Evolutionary conservation across 2,113 vertebrate species (phyloP).

Genomic region (Xyrauchen texanus): DNA sequence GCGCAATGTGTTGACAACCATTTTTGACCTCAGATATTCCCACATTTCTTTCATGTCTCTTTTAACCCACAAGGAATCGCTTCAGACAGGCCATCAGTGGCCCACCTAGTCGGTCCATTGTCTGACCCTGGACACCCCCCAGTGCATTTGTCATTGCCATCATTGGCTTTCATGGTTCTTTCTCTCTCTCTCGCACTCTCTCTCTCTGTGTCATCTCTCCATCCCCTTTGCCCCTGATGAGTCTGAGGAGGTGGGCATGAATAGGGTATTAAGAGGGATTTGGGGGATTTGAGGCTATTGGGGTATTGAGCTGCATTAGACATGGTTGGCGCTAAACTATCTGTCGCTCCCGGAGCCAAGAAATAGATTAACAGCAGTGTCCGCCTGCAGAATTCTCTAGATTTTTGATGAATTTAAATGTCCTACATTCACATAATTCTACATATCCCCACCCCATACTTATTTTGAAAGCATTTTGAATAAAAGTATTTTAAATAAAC

Average conservation of each 20-base stretch:
- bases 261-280: constrained; percentile 44
- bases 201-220: constrained; percentile 6
- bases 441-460: too few relatives aligned
- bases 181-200: constrained; percentile 23
- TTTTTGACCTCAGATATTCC: constrained; percentile 38
- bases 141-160: constrained; percentile 40
- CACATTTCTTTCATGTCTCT: constrained; percentile 9
- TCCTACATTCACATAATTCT: too few relatives aligned
- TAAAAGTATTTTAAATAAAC: too few relatives aligned
- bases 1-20: background rate
- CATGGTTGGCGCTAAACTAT: constrained; percentile 37
- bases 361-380: background rate
- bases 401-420: too few relatives aligned
- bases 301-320: constrained; percentile 44
- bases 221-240: constrained; percentile 3
- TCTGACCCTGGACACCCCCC: constrained; percentile 6
- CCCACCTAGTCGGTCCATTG: constrained; percentile 41
- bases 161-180: constrained; percentile 37
- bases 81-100: constrained; percentile 21
- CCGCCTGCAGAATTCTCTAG: too few relatives aligned
- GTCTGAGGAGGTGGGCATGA: constrained; percentile 26
- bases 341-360: constrained; percentile 22
- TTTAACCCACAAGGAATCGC: constrained; percentile 30
- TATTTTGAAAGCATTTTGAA: too few relatives aligned
- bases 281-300: constrained; percentile 38